Base-by-base conservation (phyloP, 1,140 invertebrate genomes). In the Pseudomyrmex cubaensis region DNA sequence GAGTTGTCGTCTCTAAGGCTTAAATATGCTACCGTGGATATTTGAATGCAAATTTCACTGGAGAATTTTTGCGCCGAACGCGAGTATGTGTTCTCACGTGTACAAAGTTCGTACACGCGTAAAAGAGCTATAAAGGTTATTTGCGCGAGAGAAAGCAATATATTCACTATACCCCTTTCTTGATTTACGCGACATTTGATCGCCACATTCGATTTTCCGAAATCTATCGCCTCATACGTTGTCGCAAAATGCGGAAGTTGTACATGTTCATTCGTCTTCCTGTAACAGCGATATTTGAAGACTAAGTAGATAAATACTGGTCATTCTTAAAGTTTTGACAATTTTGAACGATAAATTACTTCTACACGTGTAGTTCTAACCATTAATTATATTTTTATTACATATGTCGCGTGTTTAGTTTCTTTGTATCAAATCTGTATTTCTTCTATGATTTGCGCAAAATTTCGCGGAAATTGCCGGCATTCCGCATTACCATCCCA, bases 41-140 rank as follows among this genome's bases (percentile, higher is more conserved):
- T 80, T 70, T 54, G 67, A 69, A 80, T 59, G 64, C 44, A 70
- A 78, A 78, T 78, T 69, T 57, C 52, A 69, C 75, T 35, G 56
- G 35, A 7, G 35, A 35, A 35, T 0, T 35, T 35, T 2, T n/a
- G 52, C 9, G 75, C 50, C 50, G 15, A 63, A 20, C 50, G 13
- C 35, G 46, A 48, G 35, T 67, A 17, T 52, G 52, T 46, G 15
- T n/a, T n/a, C 52, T n/a, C 52, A 46, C 52, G 20, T 17, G 52
- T 35, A 35, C 35, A 59, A 54, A 70, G 59, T 80, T 80, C 75
- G 17, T 59, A 57, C 17, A 48, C 46, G 13, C 12, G 75, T 69
- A 59, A 80, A 80, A 46, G 35, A 35, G 15, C 44, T 13, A n/a
- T 35, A 35, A 35, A 10, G 64, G 15, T n/a, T 78, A 46, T 59